Evolutionary conservation across 2,113 vertebrate species (phyloP).

Genomic region (Cygnus buccinator): DNA sequence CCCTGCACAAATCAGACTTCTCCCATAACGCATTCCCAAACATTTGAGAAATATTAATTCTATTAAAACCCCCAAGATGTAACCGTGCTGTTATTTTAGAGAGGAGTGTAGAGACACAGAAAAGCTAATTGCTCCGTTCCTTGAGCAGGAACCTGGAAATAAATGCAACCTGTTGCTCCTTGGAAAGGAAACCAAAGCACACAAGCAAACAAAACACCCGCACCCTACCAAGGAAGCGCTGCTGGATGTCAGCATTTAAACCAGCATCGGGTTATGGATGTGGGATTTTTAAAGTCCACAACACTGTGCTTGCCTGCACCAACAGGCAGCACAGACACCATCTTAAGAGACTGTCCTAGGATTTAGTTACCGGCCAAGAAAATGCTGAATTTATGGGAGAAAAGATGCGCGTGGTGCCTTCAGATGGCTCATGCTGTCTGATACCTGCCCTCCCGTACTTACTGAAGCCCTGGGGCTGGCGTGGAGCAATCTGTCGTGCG

Average conservation of each 20-base stretch:
- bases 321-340: not conserved
- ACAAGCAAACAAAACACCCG: not conserved
- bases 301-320: not conserved
- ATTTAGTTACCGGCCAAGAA: not conserved
- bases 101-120: fast-evolving
- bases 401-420: not conserved
- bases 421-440: not conserved
- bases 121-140: not conserved
- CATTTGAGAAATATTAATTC: not conserved
- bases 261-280: not conserved
- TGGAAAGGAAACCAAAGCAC: not conserved
- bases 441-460: not conserved
- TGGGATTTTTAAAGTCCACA: not conserved
- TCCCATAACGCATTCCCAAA: not conserved
- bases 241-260: not conserved
- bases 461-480: not conserved
- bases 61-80: not conserved
- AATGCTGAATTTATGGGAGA: not conserved
- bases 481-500: not conserved
- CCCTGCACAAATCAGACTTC: not conserved
- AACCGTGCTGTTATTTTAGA: not conserved
- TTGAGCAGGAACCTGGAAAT: not conserved
- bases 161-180: not conserved
- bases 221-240: not conserved
- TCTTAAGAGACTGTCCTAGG: not conserved